These are phyloP conservation scores for Ectobius pallidus DNA, from an alignment of 2,888 invertebrate genomes.

Conservation along the genomic window DNA sequence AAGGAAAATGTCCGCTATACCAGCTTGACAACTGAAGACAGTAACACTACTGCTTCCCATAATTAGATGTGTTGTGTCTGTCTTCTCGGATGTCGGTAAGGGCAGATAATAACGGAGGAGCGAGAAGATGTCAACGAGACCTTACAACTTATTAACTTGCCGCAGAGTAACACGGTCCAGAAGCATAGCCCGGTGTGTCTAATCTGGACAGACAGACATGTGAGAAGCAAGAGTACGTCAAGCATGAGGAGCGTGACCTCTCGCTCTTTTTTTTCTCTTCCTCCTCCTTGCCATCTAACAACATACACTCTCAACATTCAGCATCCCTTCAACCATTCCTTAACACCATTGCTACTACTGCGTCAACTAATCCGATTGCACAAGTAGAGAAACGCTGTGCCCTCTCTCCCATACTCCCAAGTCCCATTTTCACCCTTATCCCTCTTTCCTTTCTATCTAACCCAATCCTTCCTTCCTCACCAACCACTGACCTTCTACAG, in stretches of 20 bases:
- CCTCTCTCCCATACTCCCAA: conserved; percentile 9
- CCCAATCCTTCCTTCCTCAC: conserved; percentile 16
- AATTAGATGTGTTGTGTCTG: too few relatives aligned
- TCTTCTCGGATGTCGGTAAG: too few relatives aligned
- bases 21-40: too few relatives aligned
- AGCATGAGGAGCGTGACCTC: conserved; percentile 8
- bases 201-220: conserved; percentile 40
- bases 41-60: too few relatives aligned
- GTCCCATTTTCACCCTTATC: conserved; percentile 19
- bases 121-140: neutral
- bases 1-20: too few relatives aligned
- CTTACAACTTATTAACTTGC: conserved; percentile 38
- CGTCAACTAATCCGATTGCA: conserved; percentile 18
- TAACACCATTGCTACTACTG: conserved; percentile 4
- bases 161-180: conserved; percentile 29
- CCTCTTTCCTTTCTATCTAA: neutral
- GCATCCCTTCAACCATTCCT: conserved; percentile 22
- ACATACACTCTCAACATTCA: neutral
- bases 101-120: too few relatives aligned
- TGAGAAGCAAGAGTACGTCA: neutral
- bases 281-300: neutral
- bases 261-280: neutral
- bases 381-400: conserved; percentile 1
- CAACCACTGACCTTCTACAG: conserved; percentile 13
- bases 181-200: conserved; percentile 27